Percentiles rank a stretch among this genome's conserved stretches.
Evolutionary conservation across 1,140 invertebrate species (phyloP).

Genomic region (Scaptomyza graminum): DNA sequence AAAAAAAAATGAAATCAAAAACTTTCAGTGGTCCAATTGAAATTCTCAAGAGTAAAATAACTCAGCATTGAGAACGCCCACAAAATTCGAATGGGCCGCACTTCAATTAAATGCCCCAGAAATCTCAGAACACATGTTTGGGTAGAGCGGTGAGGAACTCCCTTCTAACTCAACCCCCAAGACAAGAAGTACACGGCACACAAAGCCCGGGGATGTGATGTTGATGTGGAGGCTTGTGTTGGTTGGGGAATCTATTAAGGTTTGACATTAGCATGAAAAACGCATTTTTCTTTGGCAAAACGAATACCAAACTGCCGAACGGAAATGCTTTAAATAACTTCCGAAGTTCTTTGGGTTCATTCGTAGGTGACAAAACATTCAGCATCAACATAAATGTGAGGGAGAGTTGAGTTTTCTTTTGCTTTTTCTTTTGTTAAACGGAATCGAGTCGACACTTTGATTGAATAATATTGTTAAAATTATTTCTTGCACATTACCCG

Average conservation of each 20-base stretch:
- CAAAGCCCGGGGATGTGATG: not conserved
- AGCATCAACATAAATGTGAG: constrained; percentile 1
- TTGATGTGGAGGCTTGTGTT: not conserved
- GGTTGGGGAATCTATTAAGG: constrained; percentile 57
- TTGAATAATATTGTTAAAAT: constrained; percentile 73
- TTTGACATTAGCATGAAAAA: constrained; percentile 78
- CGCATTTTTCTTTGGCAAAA: constrained; percentile 67
- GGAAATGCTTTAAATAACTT: constrained; percentile 74
- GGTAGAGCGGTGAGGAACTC: not conserved
- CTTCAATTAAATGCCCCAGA: constrained; percentile 62
- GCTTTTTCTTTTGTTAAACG: constrained; percentile 41
- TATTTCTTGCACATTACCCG: constrained; percentile 51
- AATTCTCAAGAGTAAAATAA: constrained; percentile 68
- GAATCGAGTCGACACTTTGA: constrained; percentile 52
- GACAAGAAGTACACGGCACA: not conserved
- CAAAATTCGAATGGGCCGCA: constrained; percentile 57
- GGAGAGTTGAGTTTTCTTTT: not conserved
- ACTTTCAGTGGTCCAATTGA: constrained; percentile 33
- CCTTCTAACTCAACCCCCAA: not conserved
- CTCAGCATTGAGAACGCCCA: constrained; percentile 51
- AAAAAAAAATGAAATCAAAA: not conserved
- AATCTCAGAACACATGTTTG: constrained; percentile 66
- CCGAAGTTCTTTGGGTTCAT: constrained; percentile 32
- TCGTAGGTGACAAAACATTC: constrained; percentile 60
- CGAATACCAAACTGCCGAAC: constrained; percentile 44